phyloP scores from a whole-genome alignment of 2,888 invertebrate genomes.

The Coenonympha arcania region DNA sequence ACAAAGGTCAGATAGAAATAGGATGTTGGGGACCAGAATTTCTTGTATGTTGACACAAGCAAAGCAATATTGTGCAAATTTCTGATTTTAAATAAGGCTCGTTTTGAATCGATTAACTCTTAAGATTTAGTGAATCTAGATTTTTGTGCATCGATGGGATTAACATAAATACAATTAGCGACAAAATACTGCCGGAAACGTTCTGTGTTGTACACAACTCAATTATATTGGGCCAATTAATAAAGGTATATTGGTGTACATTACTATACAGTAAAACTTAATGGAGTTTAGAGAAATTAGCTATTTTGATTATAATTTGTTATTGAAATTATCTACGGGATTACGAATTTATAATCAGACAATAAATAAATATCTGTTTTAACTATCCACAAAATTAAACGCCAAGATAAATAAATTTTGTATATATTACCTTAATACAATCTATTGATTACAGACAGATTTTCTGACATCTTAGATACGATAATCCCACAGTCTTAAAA shows the following conservation, averaged over 20 bases:
- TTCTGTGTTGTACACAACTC: conserved; percentile 15
- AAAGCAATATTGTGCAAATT: too few species aligned
- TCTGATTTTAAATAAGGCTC: too few species aligned
- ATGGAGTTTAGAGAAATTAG: conserved; percentile 1
- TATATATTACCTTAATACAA: too few species aligned
- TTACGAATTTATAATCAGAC: background rate
- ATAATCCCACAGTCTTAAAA: too few species aligned
- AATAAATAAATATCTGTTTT: background rate
- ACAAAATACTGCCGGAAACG: conserved; percentile 15
- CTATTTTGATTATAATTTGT: background rate
- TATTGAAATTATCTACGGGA: background rate
- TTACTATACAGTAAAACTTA: conserved; percentile 1
- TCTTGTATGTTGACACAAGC: too few species aligned
- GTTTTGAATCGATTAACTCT: too few species aligned
- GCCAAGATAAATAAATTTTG: too few species aligned
- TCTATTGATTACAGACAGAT: too few species aligned
- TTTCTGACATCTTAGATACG: too few species aligned
- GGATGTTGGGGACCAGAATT: too few species aligned
- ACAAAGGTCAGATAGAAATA: too few species aligned
- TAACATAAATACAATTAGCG: conserved; percentile 24
- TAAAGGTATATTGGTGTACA: background rate
- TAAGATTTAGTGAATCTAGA: background rate
- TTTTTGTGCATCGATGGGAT: background rate
- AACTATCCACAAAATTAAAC: too few species aligned
- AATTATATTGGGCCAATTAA: conserved; percentile 10